Evolutionary conservation across 2,113 vertebrate species (phyloP).

Genomic region (Argyrosomus japonicus): DNA sequence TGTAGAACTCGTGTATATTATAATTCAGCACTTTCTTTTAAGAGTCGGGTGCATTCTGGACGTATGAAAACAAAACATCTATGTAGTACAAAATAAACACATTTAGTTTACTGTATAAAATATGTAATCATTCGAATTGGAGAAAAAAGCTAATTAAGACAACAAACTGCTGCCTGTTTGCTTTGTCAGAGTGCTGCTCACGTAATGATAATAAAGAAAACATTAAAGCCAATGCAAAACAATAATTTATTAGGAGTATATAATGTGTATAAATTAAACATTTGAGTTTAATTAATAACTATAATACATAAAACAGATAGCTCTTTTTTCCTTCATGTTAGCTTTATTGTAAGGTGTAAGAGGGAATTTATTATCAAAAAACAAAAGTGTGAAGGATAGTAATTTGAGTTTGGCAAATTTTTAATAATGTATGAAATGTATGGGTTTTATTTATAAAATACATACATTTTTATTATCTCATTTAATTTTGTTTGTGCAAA

Average conservation of each 20-base stretch:
- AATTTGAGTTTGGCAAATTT: neutral
- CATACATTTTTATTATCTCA: neutral
- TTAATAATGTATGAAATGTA: conserved; percentile 6
- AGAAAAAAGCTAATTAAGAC: neutral
- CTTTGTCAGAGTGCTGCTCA: neutral
- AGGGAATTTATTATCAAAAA: neutral
- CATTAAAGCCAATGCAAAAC: neutral
- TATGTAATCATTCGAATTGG: neutral
- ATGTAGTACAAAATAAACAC: neutral
- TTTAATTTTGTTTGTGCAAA: neutral
- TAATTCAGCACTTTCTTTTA: neutral
- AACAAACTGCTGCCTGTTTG: conserved; percentile 4
- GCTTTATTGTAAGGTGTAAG: neutral
- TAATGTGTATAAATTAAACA: neutral
- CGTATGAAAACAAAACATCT: neutral
- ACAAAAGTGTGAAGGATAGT: neutral
- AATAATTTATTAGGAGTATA: neutral
- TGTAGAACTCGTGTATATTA: conserved; percentile 8
- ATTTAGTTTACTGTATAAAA: neutral
- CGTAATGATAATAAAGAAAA: neutral
- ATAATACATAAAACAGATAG: neutral
- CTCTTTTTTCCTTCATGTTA: neutral
- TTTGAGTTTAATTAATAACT: neutral
- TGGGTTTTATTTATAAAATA: neutral
- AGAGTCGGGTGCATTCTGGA: neutral